phyloP scores from a whole-genome alignment of 1,140 invertebrate genomes.

The Drosophila azteca region DNA sequence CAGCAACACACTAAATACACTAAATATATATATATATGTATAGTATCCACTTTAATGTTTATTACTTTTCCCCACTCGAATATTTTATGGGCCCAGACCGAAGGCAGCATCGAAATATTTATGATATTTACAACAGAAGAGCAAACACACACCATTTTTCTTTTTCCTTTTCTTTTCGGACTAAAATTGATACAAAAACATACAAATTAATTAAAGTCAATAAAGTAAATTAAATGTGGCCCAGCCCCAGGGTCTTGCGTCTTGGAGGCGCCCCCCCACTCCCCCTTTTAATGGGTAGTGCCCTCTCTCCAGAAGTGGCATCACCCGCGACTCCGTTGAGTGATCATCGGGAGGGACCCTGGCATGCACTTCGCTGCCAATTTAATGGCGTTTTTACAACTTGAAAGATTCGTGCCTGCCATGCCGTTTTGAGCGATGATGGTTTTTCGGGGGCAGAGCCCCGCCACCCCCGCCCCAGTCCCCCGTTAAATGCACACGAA shows the following conservation, averaged over 20 bases:
- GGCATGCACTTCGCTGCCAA: slow-evolving; percentile 80
- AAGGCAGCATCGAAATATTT: slow-evolving; percentile 68
- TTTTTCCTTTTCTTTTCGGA: slow-evolving; percentile 25
- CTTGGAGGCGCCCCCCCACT: no score
- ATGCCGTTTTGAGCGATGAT: slow-evolving; percentile 80
- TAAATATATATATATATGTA: slow-evolving; percentile 16
- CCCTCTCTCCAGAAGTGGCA: no score
- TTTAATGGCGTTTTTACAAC: slow-evolving; percentile 83
- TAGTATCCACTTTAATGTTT: slow-evolving; percentile 44
- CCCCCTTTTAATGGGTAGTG: slow-evolving; percentile 53
- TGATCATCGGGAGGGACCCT: slow-evolving; percentile 46
- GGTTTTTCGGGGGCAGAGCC: slow-evolving; percentile 29
- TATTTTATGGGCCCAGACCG: slow-evolving; percentile 44
- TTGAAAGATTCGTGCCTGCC: slow-evolving; percentile 81
- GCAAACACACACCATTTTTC: slow-evolving; percentile 33
- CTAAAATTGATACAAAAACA: slow-evolving; percentile 80
- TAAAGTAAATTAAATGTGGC: slow-evolving; percentile 66
- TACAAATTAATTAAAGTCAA: slow-evolving; percentile 81
- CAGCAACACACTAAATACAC: slow-evolving; percentile 35
- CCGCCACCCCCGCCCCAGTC: background rate
- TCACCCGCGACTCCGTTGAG: slow-evolving; percentile 12
- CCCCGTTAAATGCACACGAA: slow-evolving; percentile 68
- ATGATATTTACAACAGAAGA: slow-evolving; percentile 78
- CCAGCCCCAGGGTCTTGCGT: slow-evolving; percentile 14
- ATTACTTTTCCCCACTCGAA: slow-evolving; percentile 55